These are phyloP conservation scores for Odontesthes bonariensis DNA, from an alignment of 2,113 vertebrate species.

Conservation along the genomic window DNA sequence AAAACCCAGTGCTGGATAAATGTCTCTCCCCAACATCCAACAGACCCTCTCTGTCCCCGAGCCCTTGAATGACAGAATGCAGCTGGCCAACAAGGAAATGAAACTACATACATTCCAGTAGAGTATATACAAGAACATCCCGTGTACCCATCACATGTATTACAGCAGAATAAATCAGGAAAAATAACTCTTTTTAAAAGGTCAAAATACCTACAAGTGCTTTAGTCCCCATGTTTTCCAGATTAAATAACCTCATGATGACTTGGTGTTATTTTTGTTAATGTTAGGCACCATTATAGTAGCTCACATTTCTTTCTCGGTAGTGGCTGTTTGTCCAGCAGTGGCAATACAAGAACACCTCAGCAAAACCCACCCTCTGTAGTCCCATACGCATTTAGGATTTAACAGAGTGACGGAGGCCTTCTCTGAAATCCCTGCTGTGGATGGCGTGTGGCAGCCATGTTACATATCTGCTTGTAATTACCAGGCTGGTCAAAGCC, in stretches of 20 bases:
- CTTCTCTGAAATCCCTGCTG: background rate
- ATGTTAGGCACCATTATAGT: background rate
- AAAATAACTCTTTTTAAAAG: slow-evolving; percentile 34
- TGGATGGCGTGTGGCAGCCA: slow-evolving; percentile 9
- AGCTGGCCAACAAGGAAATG: slow-evolving; percentile 71
- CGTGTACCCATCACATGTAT: slow-evolving; percentile 57
- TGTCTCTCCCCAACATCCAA: slow-evolving; percentile 52
- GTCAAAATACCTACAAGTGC: slow-evolving; percentile 45
- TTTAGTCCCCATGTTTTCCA: slow-evolving; percentile 29
- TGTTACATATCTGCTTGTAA: slow-evolving; percentile 9
- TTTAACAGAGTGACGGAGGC: background rate
- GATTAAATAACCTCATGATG: background rate
- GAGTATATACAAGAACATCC: slow-evolving; percentile 78
- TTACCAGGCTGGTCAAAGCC: slow-evolving; percentile 3
- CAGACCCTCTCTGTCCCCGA: slow-evolving; percentile 61
- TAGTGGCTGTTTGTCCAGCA: slow-evolving; percentile 7
- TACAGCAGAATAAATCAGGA: slow-evolving; percentile 65
- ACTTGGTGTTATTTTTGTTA: slow-evolving; percentile 32
- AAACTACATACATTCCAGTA: slow-evolving; percentile 79
- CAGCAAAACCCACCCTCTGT: background rate
- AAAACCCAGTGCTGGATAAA: slow-evolving; percentile 64
- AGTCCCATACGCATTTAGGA: background rate
- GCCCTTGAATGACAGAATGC: slow-evolving; percentile 75
- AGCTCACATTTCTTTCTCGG: slow-evolving; percentile 24
- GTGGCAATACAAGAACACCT: slow-evolving; percentile 1